Percentiles rank a stretch among this genome's conserved stretches.
phyloP scores from a whole-genome alignment of 2,113 vertebrate genomes.

The Corynorhinus townsendii region DNA sequence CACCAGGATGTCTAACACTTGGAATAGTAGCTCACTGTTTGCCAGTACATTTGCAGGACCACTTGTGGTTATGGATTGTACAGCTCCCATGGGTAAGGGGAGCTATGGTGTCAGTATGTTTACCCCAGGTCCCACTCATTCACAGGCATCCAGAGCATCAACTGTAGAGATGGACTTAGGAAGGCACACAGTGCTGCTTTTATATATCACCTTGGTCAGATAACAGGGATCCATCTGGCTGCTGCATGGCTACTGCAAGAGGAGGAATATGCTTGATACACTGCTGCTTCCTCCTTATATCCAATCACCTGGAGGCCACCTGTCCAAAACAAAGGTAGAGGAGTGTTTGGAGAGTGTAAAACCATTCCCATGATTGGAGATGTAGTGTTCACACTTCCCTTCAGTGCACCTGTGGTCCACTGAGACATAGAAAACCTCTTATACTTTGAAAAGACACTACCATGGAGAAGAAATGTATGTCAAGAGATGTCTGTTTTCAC shows the following conservation, averaged over 20 bases:
- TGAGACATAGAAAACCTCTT: too few species aligned
- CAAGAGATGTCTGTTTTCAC: background rate
- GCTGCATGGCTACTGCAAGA: background rate
- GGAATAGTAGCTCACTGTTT: background rate
- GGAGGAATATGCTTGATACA: constrained; percentile 72
- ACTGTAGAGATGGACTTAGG: constrained; percentile 68
- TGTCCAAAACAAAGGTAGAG: fast-evolving
- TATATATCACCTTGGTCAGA: constrained; percentile 71
- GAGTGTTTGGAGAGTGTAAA: fast-evolving
- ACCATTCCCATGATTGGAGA: fast-evolving
- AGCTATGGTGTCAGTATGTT: background rate
- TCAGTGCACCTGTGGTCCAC: fast-evolving
- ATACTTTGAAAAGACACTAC: background rate
- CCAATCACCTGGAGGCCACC: fast-evolving
- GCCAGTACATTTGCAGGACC: constrained; percentile 46
- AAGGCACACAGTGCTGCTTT: background rate
- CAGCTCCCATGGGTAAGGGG: background rate
- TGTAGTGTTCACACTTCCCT: fast-evolving
- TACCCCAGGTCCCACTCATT: background rate
- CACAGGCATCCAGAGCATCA: constrained; percentile 61
- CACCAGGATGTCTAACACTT: constrained; percentile 73
- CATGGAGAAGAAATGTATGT: too few species aligned
- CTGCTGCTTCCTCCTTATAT: too few species aligned
- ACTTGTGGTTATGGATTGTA: constrained; percentile 74
- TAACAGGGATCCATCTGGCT: background rate